Evolutionary conservation across 2,888 invertebrate genomes (phyloP), one percentile per base, ranked within the genome.

Genomic region (Poecilobothrus nobilitatus): DNA sequence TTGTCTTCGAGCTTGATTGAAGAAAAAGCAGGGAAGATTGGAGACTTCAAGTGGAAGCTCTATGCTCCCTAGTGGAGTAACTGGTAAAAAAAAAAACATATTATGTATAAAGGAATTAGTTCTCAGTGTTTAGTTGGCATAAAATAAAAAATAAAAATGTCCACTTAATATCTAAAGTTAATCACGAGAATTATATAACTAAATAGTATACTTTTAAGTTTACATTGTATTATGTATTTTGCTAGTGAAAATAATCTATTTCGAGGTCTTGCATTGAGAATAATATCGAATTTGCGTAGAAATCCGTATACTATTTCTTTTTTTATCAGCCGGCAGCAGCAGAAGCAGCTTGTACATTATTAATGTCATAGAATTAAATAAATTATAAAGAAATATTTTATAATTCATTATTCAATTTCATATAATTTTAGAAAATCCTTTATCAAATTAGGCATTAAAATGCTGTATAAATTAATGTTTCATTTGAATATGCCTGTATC

Each of bases 401-500:
- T 8, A 33, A 21, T n/a, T 66, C 27, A 21, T 22, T 27, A n/a
- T 61, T 15, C 9, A 61, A 53, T 66, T 66, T 22, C 61, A 53
- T n/a, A 37, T 41, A 1, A 18, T 68, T 71, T 7, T 53, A 72
- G 74, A 69, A 8, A 74, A 72, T 65, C 76, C 78, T 0, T 70
- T 81, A 0, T 74, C 76, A 6, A 78, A 77, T 66, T 76, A 78
- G 22, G 82, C 82, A 70, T 74, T 73, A 53, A 74, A 78, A 7
- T 76, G 80, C 71, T 82, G 81, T 68, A 77, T 82, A 12, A 79
- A 77, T 82, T 67, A 78, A 78, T 34, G 76, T 78, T n/a, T 69
- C 81, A 20, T 79, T 80, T 0, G 76, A 76, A 0, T 80, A 82
- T 73, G 79, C 81, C 1, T 81, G 82, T 67, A 81, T 80, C 71